Base-by-base conservation (phyloP, 2,888 invertebrate genomes). In the Deilephila elpenor region DNA sequence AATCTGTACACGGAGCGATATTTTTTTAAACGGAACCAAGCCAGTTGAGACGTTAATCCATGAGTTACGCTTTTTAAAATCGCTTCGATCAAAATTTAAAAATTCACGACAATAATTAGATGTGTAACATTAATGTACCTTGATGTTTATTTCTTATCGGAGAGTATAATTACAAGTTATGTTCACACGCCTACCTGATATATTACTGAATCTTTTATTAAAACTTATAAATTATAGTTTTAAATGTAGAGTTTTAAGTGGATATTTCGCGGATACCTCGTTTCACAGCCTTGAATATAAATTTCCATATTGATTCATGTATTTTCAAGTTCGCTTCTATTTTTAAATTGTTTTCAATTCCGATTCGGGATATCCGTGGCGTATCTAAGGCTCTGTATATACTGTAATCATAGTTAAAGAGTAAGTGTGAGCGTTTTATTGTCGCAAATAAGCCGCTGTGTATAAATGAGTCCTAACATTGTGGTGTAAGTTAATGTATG, bases 91-190 rank as follows among this genome's bases (percentile, higher is more conserved):
- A 56, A 72, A 72, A 62, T 53, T 83, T 81, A 82, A 84, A 83
- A 79, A 85, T 84, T 85, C 89, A 86, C 88, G 93, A 93, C 93
- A 94, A 94, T 94, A 94, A 94, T 91, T 92, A 92, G 91, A 87
- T 74, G 85, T 86, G 79, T 87, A 86, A 84, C 77, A 82, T 84
- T 81, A 83, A 85, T 71, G 79, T 84, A 80, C 59, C 71, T 76
- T 78, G 78, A 73, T 73, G 78, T 81, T 83, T 77, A 77, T 79
- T 77, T 76, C 34, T 64, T 64, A 44, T 74, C 44, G 37, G 74
- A 73, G 75, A 75, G 74, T 70, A 72, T 59, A 61, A 14, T 67
- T 67, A 67, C 25, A 67, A 51, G 44, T 80, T 79, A 76, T 67
- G 73, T 82, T 80, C 74, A 61, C 72, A 74, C 73, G 75, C 73